These are phyloP conservation scores for Manis javanica DNA, from an alignment of 2,797 vertebrate genomes.

Conservation along the genomic window DNA sequence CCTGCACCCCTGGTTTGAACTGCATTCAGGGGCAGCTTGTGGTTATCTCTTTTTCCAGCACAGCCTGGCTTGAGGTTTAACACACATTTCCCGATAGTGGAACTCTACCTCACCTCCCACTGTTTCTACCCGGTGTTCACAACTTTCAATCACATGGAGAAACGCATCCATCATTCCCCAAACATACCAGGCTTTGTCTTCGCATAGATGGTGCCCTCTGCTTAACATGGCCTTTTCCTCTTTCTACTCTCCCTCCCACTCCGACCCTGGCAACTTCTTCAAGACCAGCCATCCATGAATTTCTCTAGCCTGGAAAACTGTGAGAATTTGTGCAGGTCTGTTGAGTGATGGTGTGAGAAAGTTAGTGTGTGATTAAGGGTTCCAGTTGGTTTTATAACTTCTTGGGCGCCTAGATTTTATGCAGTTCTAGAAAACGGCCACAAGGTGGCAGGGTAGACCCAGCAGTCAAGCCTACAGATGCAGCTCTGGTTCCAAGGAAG, in stretches of 20 bases:
- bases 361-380: not conserved
- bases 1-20: not conserved
- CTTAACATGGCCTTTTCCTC: not conserved
- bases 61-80: not conserved
- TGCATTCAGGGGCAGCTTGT: not conserved
- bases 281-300: not conserved
- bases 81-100: not conserved
- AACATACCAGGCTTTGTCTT: not conserved
- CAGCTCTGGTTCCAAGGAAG: not conserved
- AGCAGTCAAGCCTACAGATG: not conserved
- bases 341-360: not conserved
- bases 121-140: not conserved
- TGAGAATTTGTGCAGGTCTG: not conserved
- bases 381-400: not conserved
- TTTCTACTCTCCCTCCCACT: no score
- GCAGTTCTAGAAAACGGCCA: not conserved
- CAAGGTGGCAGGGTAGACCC: conserved; percentile 66
- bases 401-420: not conserved
- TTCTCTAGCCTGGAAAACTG: not conserved
- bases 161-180: not conserved
- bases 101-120: not conserved
- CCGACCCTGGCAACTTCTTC: not conserved
- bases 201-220: not conserved
- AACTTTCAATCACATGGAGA: not conserved
- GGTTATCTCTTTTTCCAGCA: not conserved